phyloP scores from a whole-genome alignment of 1,140 invertebrate species.

The Pseudomyrmex pallidus region DNA sequence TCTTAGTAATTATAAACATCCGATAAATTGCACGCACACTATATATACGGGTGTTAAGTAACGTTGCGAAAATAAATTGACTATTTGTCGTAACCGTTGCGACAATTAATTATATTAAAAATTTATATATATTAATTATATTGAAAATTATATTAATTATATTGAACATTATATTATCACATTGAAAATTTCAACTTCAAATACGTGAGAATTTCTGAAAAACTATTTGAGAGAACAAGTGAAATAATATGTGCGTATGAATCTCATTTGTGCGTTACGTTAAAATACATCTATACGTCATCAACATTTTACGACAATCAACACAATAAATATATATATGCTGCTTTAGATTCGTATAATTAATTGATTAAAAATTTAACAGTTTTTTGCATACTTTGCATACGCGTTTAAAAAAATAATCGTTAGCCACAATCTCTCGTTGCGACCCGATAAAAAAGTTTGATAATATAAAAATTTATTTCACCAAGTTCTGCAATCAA shows the following conservation, averaged over 20 bases:
- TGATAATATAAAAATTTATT: neutral
- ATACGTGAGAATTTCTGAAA: neutral
- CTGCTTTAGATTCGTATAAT: conserved; percentile 5
- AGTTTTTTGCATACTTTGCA: conserved; percentile 12
- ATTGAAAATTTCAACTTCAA: conserved; percentile 34
- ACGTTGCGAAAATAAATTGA: neutral
- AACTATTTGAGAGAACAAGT: too few relatives aligned
- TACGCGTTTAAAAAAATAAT: conserved; percentile 20
- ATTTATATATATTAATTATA: too few relatives aligned
- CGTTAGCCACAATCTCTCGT: conserved; percentile 23
- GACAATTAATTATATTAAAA: neutral
- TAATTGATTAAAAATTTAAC: conserved; percentile 24
- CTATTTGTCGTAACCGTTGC: neutral
- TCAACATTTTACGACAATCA: too few relatives aligned
- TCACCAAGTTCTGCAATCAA: neutral
- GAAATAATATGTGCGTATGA: too few relatives aligned
- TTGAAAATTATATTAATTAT: too few relatives aligned
- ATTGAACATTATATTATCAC: too few relatives aligned
- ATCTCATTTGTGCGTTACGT: too few relatives aligned
- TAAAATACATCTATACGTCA: too few relatives aligned
- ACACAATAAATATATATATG: neutral
- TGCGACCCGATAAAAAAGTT: neutral
- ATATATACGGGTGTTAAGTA: neutral
- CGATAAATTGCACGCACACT: neutral
- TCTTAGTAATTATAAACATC: neutral